A percentile compares a stretch with the other conserved stretches of the same genome.
phyloP scores from a whole-genome alignment of 2,888 invertebrate species.

The Tuberolachnus salignus region DNA sequence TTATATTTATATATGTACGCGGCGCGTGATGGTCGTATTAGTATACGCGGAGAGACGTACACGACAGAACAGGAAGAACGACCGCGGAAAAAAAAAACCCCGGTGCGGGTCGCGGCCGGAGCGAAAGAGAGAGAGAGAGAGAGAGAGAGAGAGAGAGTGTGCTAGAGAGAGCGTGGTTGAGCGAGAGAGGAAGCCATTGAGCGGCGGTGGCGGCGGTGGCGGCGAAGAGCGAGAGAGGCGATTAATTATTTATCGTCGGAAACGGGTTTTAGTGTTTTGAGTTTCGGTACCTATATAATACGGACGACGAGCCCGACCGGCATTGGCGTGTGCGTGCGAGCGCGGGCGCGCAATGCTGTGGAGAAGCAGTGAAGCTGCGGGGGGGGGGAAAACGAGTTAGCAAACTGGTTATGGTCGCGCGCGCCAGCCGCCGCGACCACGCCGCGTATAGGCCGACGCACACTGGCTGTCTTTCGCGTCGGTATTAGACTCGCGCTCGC shows the following conservation, averaged over 20 bases:
- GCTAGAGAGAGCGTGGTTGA: too few relatives aligned
- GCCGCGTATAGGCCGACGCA: neutral
- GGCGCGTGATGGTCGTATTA: neutral
- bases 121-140: too few relatives aligned
- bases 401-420: conserved; percentile 55
- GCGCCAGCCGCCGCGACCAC: neutral
- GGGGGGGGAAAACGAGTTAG: conserved; percentile 37
- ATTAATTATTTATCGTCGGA: conserved; percentile 55
- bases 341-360: too few relatives aligned
- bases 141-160: too few relatives aligned
- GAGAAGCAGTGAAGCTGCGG: conserved; percentile 23
- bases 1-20: neutral
- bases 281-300: conserved; percentile 38
- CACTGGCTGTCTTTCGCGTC: conserved; percentile 30
- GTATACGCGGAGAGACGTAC: neutral
- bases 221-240: conserved; percentile 32
- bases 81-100: neutral
- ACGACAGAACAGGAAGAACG: conserved; percentile 25
- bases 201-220: neutral
- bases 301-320: neutral
- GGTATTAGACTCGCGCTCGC: too few relatives aligned
- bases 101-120: neutral
- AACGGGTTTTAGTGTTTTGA: conserved; percentile 49
- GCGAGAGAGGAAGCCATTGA: too few relatives aligned
- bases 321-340: neutral